Evolutionary conservation across 2,888 invertebrate species (phyloP), one percentile per base, ranked within the genome.

Genomic region (Bugulina stolonifera): DNA sequence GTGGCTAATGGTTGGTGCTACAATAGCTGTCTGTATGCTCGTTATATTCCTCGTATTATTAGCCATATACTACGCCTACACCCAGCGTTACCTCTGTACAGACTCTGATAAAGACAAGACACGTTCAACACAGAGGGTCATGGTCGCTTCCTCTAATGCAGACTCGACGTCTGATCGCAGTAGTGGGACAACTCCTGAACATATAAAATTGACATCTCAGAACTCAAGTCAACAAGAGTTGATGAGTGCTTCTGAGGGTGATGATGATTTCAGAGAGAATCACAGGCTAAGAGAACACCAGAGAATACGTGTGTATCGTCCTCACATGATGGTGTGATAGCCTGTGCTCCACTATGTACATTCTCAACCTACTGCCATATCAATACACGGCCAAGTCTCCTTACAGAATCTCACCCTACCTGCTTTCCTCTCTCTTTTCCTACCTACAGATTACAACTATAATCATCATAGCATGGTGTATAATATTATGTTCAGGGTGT

Each of bases 1-100:
- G 70, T 70, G 70, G 70, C 70, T 70, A 25, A 70, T 70, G 70
- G 54, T 70, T 29, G 70, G 43, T 54, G 70, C 70, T 25, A 70
- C 70, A 14, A 23, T 43, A 29, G 70, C 70, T 25, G 70, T 70
- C 3, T 70, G 70, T 32, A 2, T 70, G 35, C 70, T 70, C 3
- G 52, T 70, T 5, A 54, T 70, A 54, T 54, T 70, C 52, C 52
- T 70, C 3, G 70, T 70, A 14, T 52, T 70, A 10, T 52, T 70
- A n/a, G 23, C 70, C 23, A 43, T 70, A 3, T 70, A 70, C 70
- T 70, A 70, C 29, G 70, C 70, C 27, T 54, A 70, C 52, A 54
- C 70, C 2, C 70, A 70, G 70, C 52, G 70, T 27, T 70, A 70
- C 70, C 54, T 70, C 35, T 70, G 70, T 52, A n/a, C 52, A 23